Base-by-base conservation (phyloP, 2,888 invertebrate species). In the Cantharis flavilabris region DNA sequence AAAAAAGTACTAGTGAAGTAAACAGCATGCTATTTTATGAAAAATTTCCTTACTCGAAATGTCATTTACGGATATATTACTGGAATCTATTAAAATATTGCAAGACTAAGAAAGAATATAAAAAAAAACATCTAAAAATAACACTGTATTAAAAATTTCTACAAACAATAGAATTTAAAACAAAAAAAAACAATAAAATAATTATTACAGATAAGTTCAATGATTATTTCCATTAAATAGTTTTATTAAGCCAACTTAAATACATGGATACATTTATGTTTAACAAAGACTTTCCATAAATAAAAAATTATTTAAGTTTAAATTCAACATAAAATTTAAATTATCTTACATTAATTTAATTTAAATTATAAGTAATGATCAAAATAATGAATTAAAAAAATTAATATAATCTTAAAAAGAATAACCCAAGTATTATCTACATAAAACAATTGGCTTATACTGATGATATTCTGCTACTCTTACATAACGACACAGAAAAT, bases 401-500 rank as follows among this genome's bases (percentile, higher is more conserved):
- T 23, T 67, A 64, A 20, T 64, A 18, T 20, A 49, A 49, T 49
- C 49, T 49, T 49, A 49, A 49, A 33, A 49, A n/a, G 49, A 49
- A n/a, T 49, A 49, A 49, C 49, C 49, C 49, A 49, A 49, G 13
- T 49, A 49, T 49, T n/a, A 49, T n/a, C n/a, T 49, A 49, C n/a
- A 49, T 49, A 49, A 67, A 67, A 67, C 13, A 67, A 23, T 67
- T 67, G 65, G 65, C 65, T 71, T 81, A 80, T 72, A 70, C 67
- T 76, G 69, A 49, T 49, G 49, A 72, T 77, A 70, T 72, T 77
- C 65, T 69, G 67, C 79, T 79, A 79, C 63, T 77, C 72, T 79
- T 82, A 83, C 80, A 82, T 80, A 82, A 82, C 81, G 80, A 81
- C 81, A 83, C 79, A 80, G 79, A 72, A 83, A 83, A 82, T 80